Percentiles rank a stretch among this genome's conserved stretches.
Evolutionary conservation across 2,113 vertebrate genomes (phyloP).

Genomic region (Phylloscopus trochiloides): DNA sequence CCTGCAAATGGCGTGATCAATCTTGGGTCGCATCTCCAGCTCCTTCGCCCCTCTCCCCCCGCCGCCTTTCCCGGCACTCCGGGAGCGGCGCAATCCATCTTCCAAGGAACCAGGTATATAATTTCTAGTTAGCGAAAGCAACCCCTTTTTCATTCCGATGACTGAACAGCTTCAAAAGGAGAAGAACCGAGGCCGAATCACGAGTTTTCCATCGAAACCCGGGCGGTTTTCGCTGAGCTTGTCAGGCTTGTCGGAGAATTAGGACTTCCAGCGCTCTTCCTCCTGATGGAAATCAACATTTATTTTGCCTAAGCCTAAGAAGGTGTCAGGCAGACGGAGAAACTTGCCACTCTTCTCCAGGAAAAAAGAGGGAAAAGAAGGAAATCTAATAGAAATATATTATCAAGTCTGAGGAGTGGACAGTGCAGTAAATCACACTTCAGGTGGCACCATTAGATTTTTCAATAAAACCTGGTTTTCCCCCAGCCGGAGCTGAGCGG

Average conservation of each 20-base stretch:
- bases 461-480: constrained; percentile 3
- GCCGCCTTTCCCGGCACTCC: neutral
- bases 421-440: constrained; percentile 15
- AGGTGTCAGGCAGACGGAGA: constrained; percentile 26
- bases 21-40: neutral
- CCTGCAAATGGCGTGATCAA: constrained; percentile 47
- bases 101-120: constrained; percentile 58
- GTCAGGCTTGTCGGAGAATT: neutral
- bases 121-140: constrained; percentile 68
- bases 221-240: constrained; percentile 30
- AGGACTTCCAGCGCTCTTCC: neutral
- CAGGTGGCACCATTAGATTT: constrained; percentile 39
- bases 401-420: constrained; percentile 1
- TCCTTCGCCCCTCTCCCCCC: neutral
- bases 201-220: neutral
- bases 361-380: constrained; percentile 1
- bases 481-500: neutral
- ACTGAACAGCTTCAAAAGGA: constrained; percentile 43
- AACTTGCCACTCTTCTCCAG: neutral
- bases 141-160: constrained; percentile 50
- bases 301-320: constrained; percentile 45
- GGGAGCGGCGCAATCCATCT: constrained; percentile 42
- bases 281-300: constrained; percentile 57
- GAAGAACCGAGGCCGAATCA: neutral
- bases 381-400: constrained; percentile 55